Conservation (phyloP, 92 coral and sea anemone genomes). For the Zoanthus sociatus region DNA sequence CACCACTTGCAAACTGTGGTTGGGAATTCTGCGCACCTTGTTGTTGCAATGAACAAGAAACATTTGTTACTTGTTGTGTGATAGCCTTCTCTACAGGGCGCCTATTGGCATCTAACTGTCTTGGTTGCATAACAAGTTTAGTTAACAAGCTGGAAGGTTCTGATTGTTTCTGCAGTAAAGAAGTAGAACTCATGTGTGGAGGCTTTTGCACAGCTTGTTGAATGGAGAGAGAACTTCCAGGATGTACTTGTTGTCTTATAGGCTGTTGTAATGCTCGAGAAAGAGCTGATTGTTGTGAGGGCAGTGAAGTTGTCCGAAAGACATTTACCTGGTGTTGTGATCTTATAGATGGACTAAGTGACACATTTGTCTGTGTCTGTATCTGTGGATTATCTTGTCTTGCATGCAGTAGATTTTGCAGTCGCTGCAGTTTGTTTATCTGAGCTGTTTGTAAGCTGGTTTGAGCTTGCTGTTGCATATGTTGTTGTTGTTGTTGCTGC, state of each 20-base stretch:
- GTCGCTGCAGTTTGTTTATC: neutral
- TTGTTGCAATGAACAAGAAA: neutral
- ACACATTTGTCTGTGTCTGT: neutral
- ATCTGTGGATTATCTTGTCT: neutral
- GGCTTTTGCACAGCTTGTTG: neutral
- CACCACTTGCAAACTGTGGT: neutral
- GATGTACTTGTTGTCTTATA: neutral
- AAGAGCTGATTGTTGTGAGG: neutral
- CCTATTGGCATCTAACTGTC: neutral
- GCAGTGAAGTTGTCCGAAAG: neutral
- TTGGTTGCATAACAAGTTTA: neutral
- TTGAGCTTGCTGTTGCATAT: neutral
- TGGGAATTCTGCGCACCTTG: neutral
- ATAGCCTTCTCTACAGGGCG: neutral
- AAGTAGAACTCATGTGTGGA: neutral
- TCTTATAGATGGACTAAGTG: neutral
- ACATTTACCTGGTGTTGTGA: neutral
- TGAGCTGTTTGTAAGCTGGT: neutral
- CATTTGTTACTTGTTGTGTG: neutral
- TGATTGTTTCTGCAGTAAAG: neutral
- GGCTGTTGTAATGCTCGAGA: constrained; percentile 12
- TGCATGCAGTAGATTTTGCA: neutral
- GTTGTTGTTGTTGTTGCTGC: constrained; percentile 19
- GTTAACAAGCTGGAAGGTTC: neutral
- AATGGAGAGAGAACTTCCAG: neutral